Conservation (phyloP, 2,113 vertebrate species). For the Apteryx owenii region DNA sequence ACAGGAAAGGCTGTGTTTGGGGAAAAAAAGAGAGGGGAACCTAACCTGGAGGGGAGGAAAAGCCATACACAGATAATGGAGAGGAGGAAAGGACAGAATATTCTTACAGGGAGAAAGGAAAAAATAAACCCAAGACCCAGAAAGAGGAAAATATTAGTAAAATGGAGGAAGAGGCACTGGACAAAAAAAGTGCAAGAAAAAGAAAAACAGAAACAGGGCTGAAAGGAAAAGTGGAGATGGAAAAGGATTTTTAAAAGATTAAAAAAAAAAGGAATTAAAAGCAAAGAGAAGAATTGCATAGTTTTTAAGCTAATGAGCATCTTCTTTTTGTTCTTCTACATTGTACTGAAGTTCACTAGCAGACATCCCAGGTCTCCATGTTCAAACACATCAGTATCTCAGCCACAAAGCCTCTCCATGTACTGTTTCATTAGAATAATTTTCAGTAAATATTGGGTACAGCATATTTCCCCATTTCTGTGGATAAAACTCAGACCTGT, state of each 20-base stretch:
- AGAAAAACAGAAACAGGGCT: background rate
- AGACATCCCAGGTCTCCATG: background rate
- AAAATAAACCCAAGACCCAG: background rate
- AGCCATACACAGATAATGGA: background rate
- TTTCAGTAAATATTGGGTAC: background rate
- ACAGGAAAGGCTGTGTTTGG: background rate
- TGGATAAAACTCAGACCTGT: background rate
- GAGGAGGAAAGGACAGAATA: background rate
- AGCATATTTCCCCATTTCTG: background rate
- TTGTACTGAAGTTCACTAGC: constrained; percentile 36
- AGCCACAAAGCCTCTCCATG: background rate
- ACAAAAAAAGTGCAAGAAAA: background rate
- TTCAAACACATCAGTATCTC: background rate
- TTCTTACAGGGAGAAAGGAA: background rate
- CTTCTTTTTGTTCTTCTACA: constrained; percentile 1
- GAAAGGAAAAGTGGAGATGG: background rate
- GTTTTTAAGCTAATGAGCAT: constrained; percentile 41
- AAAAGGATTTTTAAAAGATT: constrained; percentile 8
- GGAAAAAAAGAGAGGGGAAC: background rate
- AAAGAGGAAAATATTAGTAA: background rate
- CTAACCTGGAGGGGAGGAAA: background rate
- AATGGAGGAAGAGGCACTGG: background rate
- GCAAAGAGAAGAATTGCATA: background rate
- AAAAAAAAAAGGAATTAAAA: background rate
- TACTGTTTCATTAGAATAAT: background rate